Evolutionary conservation across 2,113 vertebrate species (phyloP).

Genomic region (Boleophthalmus pectinirostris): DNA sequence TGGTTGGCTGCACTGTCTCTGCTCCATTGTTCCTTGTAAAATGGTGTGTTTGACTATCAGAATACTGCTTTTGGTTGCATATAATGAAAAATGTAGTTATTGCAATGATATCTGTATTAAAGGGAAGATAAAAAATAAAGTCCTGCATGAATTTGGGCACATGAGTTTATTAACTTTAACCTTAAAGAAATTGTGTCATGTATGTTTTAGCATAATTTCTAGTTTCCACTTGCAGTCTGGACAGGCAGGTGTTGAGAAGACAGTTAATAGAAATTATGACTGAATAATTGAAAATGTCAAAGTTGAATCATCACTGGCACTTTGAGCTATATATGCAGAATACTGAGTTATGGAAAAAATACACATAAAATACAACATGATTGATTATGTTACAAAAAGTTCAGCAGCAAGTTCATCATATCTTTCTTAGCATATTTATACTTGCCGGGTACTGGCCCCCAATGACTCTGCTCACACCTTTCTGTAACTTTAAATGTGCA

Average conservation of each 20-base stretch:
- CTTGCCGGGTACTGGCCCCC: not conserved
- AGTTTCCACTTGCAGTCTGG: too few relatives aligned
- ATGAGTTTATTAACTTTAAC: too few relatives aligned
- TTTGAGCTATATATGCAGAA: too few relatives aligned
- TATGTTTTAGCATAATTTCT: too few relatives aligned
- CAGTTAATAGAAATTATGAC: too few relatives aligned
- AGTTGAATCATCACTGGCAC: too few relatives aligned
- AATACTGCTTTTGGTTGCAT: not conserved
- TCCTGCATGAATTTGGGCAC: too few relatives aligned
- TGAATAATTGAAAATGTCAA: too few relatives aligned
- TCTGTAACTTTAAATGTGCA: slow-evolving; percentile 33
- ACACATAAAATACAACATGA: too few relatives aligned
- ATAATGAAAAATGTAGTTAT: not conserved
- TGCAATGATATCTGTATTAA: not conserved
- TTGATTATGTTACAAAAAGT: not conserved
- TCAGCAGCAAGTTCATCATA: not conserved
- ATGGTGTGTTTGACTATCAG: slow-evolving; percentile 36
- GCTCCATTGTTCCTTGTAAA: slow-evolving; percentile 46
- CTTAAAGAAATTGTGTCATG: too few relatives aligned
- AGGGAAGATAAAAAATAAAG: not conserved
- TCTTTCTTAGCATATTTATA: not conserved
- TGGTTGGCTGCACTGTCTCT: slow-evolving; percentile 53
- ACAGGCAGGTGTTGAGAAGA: too few relatives aligned
- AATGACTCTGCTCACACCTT: slow-evolving; percentile 5
- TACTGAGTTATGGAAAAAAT: too few relatives aligned